These are phyloP conservation scores for Drosophila borborema DNA, from an alignment of 2,888 invertebrate genomes.

Conservation along the genomic window DNA sequence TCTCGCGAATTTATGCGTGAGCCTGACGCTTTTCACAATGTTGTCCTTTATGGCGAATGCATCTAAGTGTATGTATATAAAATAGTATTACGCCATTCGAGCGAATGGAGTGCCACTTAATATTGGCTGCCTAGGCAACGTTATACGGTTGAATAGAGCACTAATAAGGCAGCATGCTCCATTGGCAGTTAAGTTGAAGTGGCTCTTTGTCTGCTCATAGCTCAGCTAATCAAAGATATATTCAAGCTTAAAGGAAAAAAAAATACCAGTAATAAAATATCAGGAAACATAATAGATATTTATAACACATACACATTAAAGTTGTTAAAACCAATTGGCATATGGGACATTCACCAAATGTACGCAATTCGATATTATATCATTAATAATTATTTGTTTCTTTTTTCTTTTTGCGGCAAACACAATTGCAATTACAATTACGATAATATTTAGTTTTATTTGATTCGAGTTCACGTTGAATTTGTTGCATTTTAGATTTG, in stretches of 20 bases:
- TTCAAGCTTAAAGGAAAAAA: constrained; percentile 30
- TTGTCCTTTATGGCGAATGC: constrained; percentile 39
- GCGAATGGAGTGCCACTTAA: constrained; percentile 42
- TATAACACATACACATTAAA: constrained; percentile 25
- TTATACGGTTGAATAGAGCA: constrained; percentile 17
- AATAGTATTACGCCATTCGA: constrained; percentile 46
- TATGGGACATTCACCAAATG: constrained; percentile 84
- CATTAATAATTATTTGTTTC: constrained; percentile 7
- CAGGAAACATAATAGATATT: constrained; percentile 25
- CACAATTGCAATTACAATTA: constrained; percentile 23
- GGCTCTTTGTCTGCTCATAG: not conserved
- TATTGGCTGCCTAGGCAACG: constrained; percentile 38
- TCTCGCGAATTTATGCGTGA: constrained; percentile 41
- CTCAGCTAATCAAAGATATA: constrained; percentile 27
- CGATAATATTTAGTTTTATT: constrained; percentile 48
- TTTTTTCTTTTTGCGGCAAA: constrained; percentile 20
- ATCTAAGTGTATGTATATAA: constrained; percentile 19
- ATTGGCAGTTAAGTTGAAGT: not conserved
- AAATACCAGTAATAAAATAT: constrained; percentile 16
- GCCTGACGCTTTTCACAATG: constrained; percentile 8
- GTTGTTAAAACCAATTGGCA: constrained; percentile 80
- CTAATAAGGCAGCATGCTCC: constrained; percentile 17
- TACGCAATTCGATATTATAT: constrained; percentile 40
- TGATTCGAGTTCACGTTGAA: constrained; percentile 38
- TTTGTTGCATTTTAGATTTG: constrained; percentile 34